Percentiles rank a stretch among this genome's conserved stretches.
Evolutionary conservation across 2,888 invertebrate species (phyloP).

Genomic region (Athripsodes cinereus): DNA sequence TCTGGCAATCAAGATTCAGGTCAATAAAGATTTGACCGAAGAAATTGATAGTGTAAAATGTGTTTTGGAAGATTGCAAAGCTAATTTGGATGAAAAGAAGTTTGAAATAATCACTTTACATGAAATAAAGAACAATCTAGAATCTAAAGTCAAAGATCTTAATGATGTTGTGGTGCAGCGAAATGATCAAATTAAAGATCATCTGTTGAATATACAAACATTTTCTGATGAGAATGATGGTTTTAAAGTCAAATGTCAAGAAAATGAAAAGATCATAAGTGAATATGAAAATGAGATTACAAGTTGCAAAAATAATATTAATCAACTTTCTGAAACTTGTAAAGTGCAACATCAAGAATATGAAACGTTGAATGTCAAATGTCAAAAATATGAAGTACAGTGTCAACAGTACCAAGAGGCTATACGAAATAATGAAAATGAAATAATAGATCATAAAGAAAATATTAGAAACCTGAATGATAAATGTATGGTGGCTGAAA

Average conservation of each 20-base stretch:
- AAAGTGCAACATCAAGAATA: not conserved
- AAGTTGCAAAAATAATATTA: not conserved
- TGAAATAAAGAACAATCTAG: not conserved
- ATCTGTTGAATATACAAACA: not conserved
- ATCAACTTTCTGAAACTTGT: not conserved
- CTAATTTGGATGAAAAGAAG: not conserved
- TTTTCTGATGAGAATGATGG: not conserved
- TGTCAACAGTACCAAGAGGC: not conserved
- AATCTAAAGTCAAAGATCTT: not conserved
- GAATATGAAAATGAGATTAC: not conserved
- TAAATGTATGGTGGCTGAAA: not conserved
- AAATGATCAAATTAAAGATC: not conserved
- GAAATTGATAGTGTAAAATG: not conserved
- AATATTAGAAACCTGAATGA: not conserved
- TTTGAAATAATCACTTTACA: not conserved
- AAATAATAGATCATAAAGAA: not conserved
- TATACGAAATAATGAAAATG: not conserved
- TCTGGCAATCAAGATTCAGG: not conserved
- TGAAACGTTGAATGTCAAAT: not conserved
- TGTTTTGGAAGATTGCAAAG: not conserved
- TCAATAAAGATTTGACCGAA: not conserved
- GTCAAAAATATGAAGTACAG: not conserved
- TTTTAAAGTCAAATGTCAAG: not conserved
- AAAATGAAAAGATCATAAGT: not conserved
- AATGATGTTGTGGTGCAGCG: not conserved